Evolutionary conservation across 30 jellyfish, hydroid and myxozoan genomes (phyloP).

Genomic region (Morbakka virulenta): DNA sequence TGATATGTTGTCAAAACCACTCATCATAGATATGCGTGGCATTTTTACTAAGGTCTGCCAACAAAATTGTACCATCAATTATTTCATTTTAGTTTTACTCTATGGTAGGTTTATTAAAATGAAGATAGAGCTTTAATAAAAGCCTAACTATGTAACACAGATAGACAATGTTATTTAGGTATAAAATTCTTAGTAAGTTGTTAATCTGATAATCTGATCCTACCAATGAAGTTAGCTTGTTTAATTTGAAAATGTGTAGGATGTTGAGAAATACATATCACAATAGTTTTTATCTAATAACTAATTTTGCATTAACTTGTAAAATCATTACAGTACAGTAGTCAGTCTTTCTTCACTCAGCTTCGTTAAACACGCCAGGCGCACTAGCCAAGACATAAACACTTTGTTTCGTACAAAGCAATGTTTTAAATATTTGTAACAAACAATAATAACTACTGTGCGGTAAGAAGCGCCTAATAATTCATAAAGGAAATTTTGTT

Average conservation of each 20-base stretch:
- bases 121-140: too few species aligned
- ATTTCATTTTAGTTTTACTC: too few species aligned
- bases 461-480: neutral
- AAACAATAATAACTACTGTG: neutral
- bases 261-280: conserved; percentile 49
- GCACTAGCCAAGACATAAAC: neutral
- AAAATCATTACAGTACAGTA: conserved; percentile 63
- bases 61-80: too few species aligned
- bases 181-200: too few species aligned
- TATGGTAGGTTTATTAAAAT: too few species aligned
- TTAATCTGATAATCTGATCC: too few species aligned
- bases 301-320: conserved; percentile 39
- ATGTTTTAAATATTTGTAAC: neutral
- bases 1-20: too few species aligned
- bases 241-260: conserved; percentile 30
- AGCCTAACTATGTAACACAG: too few species aligned
- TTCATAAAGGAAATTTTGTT: neutral
- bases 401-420: neutral
- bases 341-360: conserved; percentile 66
- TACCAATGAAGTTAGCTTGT: too few species aligned
- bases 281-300: conserved; percentile 53
- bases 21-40: too few species aligned
- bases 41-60: too few species aligned
- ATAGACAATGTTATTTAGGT: too few species aligned
- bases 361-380: neutral